Evolutionary conservation across 2,888 invertebrate species (phyloP).

Genomic region (Diarsia mendica): DNA sequence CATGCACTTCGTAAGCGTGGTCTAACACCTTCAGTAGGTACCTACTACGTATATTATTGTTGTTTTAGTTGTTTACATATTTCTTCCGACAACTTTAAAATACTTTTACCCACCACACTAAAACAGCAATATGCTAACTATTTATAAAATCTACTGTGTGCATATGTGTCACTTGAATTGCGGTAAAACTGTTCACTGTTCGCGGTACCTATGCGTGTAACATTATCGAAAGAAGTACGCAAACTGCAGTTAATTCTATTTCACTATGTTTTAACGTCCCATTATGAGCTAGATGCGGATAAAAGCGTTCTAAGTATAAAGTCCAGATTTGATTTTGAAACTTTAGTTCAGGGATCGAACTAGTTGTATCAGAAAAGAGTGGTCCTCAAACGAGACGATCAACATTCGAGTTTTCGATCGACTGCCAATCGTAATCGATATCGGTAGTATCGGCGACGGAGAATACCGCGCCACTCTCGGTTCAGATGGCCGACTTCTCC

Average conservation of each 20-base stretch:
- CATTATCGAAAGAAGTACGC: slow-evolving; percentile 42
- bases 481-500: slow-evolving; percentile 89
- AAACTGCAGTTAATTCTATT: slow-evolving; percentile 40
- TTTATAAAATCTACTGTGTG: slow-evolving; percentile 8
- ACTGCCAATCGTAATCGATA: slow-evolving; percentile 86
- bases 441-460: slow-evolving; percentile 89
- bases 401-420: slow-evolving; percentile 80
- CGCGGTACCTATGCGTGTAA: neutral
- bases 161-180: neutral
- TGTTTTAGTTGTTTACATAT: slow-evolving; percentile 21
- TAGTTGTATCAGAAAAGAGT: slow-evolving; percentile 44
- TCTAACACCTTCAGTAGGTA: slow-evolving; percentile 53
- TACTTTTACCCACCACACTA: neutral
- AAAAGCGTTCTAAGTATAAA: slow-evolving; percentile 51
- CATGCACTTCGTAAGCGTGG: slow-evolving; percentile 59
- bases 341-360: slow-evolving; percentile 49
- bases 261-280: slow-evolving; percentile 41
- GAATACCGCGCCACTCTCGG: slow-evolving; percentile 88
- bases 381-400: slow-evolving; percentile 85
- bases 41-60: slow-evolving; percentile 32
- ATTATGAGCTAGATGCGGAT: slow-evolving; percentile 40
- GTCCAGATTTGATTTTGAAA: slow-evolving; percentile 62
- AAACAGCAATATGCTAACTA: neutral
- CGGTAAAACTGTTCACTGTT: slow-evolving; percentile 3
- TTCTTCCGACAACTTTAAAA: slow-evolving; percentile 20